phyloP scores from a whole-genome alignment of 1,140 invertebrate species.

The Anthonomus grandis region DNA sequence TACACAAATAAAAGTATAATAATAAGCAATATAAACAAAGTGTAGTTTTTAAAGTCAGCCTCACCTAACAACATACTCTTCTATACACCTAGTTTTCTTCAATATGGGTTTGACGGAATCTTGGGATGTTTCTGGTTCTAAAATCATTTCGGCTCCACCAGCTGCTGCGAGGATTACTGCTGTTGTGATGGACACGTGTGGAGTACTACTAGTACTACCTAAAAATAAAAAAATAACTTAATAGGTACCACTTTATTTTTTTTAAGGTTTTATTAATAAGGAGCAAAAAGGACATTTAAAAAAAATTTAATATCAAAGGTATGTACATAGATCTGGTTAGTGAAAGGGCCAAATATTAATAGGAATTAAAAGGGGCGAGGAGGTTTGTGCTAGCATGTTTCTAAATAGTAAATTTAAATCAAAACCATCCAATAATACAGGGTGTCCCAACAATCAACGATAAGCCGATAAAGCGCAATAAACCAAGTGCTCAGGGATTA shows the following conservation, averaged over 20 bases:
- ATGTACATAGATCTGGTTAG: too few species aligned
- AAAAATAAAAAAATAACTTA: neutral
- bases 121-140: constrained; percentile 49
- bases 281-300: neutral
- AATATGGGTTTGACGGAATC: constrained; percentile 73
- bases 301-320: too few species aligned
- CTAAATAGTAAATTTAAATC: too few species aligned
- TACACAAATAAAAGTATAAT: constrained; percentile 2
- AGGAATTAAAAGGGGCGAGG: neutral
- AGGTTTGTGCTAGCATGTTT: too few species aligned
- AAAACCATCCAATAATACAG: too few species aligned
- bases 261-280: neutral
- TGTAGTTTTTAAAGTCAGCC: too few species aligned
- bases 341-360: too few species aligned
- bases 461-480: too few species aligned
- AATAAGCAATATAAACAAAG: too few species aligned
- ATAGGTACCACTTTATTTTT: neutral
- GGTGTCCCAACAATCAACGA: too few species aligned
- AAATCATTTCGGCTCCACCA: constrained; percentile 55
- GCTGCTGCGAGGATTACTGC: constrained; percentile 66
- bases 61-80: constrained; percentile 50
- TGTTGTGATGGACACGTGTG: constrained; percentile 67
- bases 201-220: constrained; percentile 51
- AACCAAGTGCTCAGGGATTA: too few species aligned
- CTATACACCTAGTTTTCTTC: constrained; percentile 71